Base-by-base conservation (phyloP, 2,888 invertebrate genomes). In the Sminthurides aquaticus region DNA sequence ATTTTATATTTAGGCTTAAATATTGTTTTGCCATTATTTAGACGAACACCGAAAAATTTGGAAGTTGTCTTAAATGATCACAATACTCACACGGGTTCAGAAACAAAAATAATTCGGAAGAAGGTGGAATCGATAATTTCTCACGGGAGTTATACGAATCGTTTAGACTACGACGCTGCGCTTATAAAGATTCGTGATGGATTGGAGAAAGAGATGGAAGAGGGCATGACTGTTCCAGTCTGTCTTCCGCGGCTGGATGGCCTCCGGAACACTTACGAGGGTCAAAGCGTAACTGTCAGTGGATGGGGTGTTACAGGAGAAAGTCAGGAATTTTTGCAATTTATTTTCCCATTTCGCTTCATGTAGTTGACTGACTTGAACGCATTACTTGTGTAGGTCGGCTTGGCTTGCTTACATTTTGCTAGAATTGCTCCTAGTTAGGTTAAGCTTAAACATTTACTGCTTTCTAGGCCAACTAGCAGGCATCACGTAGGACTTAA, bases 161-260 rank as follows among this genome's bases (percentile, higher is more conserved):
- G 71, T n/a, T 57, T 74, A 25, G 74, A 74, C 49, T 73, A 80
- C 68, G 80, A 80, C 68, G 78, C 79, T 22, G 80, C 80, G 18
- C 67, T 81, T 2, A 71, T 80, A 2, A 75, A 76, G 62, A 69
- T 80, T n/a, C 60, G 58, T 11, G 67, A 67, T 3, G 70, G 69
- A 1, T 67, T 76, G 1, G 68, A 67, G 15, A 49, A 57, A 3
- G 49, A 43, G 2, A 73, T 75, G 43, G 65, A 67, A 2, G 74
- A 75, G 18, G 34, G 55, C 2, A 62, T 59, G 22, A 71, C 76
- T 18, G 64, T 70, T 15, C 77, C 77, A 0, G 73, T 77, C 8
- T 77, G 77, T 62, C 65, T 77, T 18, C 77, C 77, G 0, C 59
- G 55, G 2, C 63, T 52, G 11, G 56, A 67, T 1, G 71, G 72